Evolutionary conservation across 2,797 vertebrate species (phyloP), one percentile per base, ranked within the genome.

Genomic region (Threskiornis aethiopicus): DNA sequence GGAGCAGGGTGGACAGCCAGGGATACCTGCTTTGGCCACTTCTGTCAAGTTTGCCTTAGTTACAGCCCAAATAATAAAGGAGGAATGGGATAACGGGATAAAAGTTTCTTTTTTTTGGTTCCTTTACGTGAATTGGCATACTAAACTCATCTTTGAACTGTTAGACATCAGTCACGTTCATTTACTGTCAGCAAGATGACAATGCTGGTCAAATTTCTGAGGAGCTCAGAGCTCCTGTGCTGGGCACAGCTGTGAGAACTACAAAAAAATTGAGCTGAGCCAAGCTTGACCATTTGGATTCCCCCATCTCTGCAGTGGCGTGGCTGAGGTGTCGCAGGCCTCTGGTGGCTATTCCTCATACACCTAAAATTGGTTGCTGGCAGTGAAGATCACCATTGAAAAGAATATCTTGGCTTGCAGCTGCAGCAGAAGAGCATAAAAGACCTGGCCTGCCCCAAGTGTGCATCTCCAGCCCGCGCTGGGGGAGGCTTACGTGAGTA

Each of bases 401-500:
- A 90, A 72, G 8, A 46, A 7, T 33, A 47, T 39, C 24, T 62
- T 83, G 41, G 39, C 76, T 67, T 77, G 42, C 33, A 58, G 52
- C 59, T 86, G 42, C 28, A 29, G 16, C 41, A 57, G 57, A 52
- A 91, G 70, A 73, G 19, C 10, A 22, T 5, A 3, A 3, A 70
- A 54, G 44, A 73, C 11, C 2, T 37, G 26, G 8, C 16, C 54
- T 73, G 61, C 35, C 33, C 49, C 0, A 0, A 3, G 5, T 6
- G 6, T 39, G 52, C 6, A 11, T 61, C 76, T 79, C 37, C 6
- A 8, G 58, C 52, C 46, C 1, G 0, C 0, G 10, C 31, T 39
- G 28, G 33, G 14, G 11, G 13, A 69, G 54, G 31, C 39, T 64
- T 28, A 25, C 46, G 20, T 67, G 82, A 29, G 46, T 54, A 20